Percentiles rank a stretch among this genome's conserved stretches.
Conservation (phyloP, 2,888 invertebrate genomes). For the Leistus spinibarbis region DNA sequence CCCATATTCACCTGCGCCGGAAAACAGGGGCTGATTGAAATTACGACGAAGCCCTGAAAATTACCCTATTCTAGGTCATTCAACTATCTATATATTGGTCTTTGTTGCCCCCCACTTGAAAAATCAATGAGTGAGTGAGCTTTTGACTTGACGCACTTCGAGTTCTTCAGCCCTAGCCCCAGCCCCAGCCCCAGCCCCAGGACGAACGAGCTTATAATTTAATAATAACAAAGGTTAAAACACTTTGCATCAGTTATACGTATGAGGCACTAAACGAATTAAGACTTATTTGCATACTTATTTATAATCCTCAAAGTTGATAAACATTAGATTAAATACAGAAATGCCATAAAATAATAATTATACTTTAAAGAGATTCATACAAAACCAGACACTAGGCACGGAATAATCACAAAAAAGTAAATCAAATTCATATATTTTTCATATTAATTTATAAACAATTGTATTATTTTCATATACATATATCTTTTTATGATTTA, state of each 20-base stretch:
- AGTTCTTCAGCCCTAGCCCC: not conserved
- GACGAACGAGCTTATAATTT: not conserved
- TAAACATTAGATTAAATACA: not conserved
- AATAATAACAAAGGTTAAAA: not conserved
- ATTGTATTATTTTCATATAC: too few relatives aligned
- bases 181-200: too few relatives aligned
- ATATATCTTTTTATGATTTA: not conserved
- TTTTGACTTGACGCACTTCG: conserved; percentile 19
- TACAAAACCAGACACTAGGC: too few relatives aligned
- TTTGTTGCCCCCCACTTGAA: conserved; percentile 17
- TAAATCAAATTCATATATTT: too few relatives aligned
- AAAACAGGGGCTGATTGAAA: not conserved
- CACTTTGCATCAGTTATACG: not conserved
- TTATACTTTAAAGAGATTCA: not conserved
- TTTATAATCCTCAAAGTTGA: not conserved
- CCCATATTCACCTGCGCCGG: conserved; percentile 18
- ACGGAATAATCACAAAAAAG: too few relatives aligned
- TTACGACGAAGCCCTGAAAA: not conserved
- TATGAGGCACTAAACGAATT: not conserved
- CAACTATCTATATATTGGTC: conserved; percentile 6
- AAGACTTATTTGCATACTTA: not conserved
- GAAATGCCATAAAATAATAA: not conserved
- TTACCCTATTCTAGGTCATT: conserved; percentile 15
- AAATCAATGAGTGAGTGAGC: conserved; percentile 18
- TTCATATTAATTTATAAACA: too few relatives aligned